Base-by-base conservation (phyloP, 2,888 invertebrate species). In the Pherbina coryleti region DNA sequence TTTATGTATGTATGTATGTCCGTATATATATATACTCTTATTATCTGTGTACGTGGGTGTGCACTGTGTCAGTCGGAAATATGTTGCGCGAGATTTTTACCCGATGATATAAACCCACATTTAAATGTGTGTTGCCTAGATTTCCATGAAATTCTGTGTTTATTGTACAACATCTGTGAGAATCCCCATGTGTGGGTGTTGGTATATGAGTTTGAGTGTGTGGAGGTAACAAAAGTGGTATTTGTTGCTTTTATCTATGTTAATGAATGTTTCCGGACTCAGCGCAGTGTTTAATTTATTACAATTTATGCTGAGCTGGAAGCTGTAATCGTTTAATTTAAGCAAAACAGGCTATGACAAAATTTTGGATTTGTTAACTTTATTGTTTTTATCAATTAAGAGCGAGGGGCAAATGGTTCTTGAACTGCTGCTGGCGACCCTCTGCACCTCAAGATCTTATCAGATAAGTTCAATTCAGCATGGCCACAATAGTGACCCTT, bases 241-340 rank as follows among this genome's bases (percentile, higher is more conserved):
- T 17, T 62, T 62, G 62, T 22, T 28, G 62, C 62, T 5, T 62
- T 62, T 62, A 62, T 62, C 62, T 31, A 62, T 62, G 62, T 25
- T 62, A 62, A 62, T 62, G 62, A 28, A 62, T 62, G 31, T 14
- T 31, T 62, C 62, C 19, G 62, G 62, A 62, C 8, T 62, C 62
- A 31, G 25, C 31, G 11, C 4, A 62, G 28, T 62, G 8, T 19
- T 28, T 28, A 62, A 62, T 62, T 62, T 25, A 62, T 62, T 62
- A 25, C 62, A 28, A 62, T 62, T 62, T 62, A 62, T 62, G 62
- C 62, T 17, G 14, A 22, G 25, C 25, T 31, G 25, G 62, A 28
- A 9, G 28, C 28, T 17, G 9, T 17, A 25, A 17, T 1, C 3
- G 11, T 62, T 19, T 55, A 19, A 19, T 55, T n/a, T 9, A 19